Evolutionary conservation across 2,113 vertebrate species (phyloP).

Genomic region (Laticauda laticaudata): DNA sequence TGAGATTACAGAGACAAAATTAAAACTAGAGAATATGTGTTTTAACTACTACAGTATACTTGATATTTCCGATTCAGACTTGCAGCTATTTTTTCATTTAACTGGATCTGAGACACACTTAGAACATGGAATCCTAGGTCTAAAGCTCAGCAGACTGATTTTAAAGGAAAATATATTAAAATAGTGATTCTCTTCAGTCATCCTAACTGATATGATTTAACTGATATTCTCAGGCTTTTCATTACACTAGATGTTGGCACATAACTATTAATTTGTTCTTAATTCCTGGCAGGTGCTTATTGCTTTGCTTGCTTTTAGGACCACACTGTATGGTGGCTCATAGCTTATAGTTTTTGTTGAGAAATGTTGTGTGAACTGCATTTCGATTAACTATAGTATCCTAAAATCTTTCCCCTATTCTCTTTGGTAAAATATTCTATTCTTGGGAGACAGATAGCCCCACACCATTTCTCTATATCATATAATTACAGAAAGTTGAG

Average conservation of each 20-base stretch:
- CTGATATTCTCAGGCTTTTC: background rate
- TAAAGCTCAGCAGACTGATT: background rate
- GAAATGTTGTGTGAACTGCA: background rate
- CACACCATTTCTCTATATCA: background rate
- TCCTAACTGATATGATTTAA: background rate
- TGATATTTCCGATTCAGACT: background rate
- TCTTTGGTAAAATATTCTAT: background rate
- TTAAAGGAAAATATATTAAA: background rate
- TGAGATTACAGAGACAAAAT: background rate
- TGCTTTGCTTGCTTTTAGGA: background rate
- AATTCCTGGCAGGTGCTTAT: background rate
- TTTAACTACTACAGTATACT: background rate
- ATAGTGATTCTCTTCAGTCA: background rate
- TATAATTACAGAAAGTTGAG: background rate
- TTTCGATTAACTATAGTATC: background rate
- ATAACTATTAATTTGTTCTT: background rate
- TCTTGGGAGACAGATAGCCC: background rate
- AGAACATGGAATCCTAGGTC: background rate
- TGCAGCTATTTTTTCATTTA: background rate
- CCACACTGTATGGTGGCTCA: background rate
- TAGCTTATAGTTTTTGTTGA: background rate
- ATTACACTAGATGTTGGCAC: background rate
- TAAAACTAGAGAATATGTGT: background rate
- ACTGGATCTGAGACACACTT: background rate
- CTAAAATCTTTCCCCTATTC: background rate